These are phyloP conservation scores for Natrix natrix DNA, from an alignment of 2,797 vertebrate species.

Conservation along the genomic window DNA sequence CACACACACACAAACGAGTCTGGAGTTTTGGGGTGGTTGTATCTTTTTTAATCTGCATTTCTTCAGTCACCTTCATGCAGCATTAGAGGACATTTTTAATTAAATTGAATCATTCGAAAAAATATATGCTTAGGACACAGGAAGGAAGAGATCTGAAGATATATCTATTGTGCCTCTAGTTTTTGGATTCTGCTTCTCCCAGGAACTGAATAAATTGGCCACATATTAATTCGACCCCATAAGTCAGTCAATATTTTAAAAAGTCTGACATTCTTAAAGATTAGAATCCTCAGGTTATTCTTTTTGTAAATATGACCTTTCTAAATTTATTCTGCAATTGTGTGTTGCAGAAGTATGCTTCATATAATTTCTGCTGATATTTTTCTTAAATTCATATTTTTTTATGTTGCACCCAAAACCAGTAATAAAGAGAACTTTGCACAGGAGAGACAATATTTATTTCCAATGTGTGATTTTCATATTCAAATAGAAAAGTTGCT, in stretches of 20 bases:
- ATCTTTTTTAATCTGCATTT: conserved; percentile 9
- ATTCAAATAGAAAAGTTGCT: background rate
- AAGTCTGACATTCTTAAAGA: conserved; percentile 14
- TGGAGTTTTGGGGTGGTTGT: background rate
- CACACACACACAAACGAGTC: background rate
- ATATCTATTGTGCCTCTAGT: background rate
- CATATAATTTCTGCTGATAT: background rate
- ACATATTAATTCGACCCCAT: conserved; percentile 21
- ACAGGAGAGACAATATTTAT: background rate
- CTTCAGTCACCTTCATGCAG: conserved; percentile 5
- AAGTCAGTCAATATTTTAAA: conserved; percentile 15
- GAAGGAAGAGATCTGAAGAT: background rate
- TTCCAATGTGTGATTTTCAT: background rate
- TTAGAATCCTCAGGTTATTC: conserved; percentile 3
- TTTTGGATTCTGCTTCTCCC: background rate
- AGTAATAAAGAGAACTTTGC: background rate
- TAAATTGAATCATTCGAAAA: conserved; percentile 31
- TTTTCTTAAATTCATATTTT: background rate
- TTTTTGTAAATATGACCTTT: conserved; percentile 8
- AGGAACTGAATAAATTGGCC: conserved; percentile 11
- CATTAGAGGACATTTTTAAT: background rate
- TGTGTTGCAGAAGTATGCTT: background rate
- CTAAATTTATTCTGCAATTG: background rate
- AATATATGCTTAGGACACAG: conserved; percentile 7
- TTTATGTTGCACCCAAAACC: background rate